Conservation (phyloP, 2,113 vertebrate genomes). For the Epinephelus fuscoguttatus region DNA sequence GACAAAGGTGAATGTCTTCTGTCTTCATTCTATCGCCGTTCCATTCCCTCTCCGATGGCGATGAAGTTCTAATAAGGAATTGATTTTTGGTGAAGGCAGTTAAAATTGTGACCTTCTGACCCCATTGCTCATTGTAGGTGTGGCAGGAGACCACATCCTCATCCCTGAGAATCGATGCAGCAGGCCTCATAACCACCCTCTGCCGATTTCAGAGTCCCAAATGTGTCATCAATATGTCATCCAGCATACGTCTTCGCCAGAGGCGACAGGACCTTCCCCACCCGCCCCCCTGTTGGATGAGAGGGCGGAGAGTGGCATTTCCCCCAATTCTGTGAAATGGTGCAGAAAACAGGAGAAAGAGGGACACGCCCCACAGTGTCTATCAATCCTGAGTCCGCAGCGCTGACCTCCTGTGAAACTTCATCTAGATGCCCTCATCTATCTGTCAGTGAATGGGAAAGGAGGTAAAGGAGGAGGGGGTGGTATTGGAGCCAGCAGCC, state of each 20-base stretch:
- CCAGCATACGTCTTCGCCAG: conserved; percentile 56
- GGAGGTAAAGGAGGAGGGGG: conserved; percentile 69
- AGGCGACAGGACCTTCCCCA: conserved; percentile 56
- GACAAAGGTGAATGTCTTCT: conserved; percentile 74
- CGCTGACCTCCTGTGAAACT: conserved; percentile 76
- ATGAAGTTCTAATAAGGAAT: conserved; percentile 85
- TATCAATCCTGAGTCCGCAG: conserved; percentile 66
- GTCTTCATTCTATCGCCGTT: conserved; percentile 77
- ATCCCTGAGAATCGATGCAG: conserved; percentile 69
- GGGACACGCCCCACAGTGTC: conserved; percentile 59
- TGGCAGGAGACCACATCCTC: conserved; percentile 64
- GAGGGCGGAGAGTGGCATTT: conserved; percentile 61
- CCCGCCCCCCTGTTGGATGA: conserved; percentile 45
- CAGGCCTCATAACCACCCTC: conserved; percentile 59
- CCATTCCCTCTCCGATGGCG: conserved; percentile 42
- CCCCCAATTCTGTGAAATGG: conserved; percentile 81
- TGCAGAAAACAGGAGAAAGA: conserved; percentile 75
- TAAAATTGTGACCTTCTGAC: conserved; percentile 78
- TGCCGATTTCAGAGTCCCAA: conserved; percentile 50
- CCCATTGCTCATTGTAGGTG: conserved; percentile 70
- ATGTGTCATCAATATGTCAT: conserved; percentile 76
- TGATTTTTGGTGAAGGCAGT: conserved; percentile 77
- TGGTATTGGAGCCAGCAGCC: conserved; percentile 70
- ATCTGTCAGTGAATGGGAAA: conserved; percentile 74
- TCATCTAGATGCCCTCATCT: conserved; percentile 76